Conservation (phyloP, 2,797 vertebrate genomes). For the Garrulus glandarius region DNA sequence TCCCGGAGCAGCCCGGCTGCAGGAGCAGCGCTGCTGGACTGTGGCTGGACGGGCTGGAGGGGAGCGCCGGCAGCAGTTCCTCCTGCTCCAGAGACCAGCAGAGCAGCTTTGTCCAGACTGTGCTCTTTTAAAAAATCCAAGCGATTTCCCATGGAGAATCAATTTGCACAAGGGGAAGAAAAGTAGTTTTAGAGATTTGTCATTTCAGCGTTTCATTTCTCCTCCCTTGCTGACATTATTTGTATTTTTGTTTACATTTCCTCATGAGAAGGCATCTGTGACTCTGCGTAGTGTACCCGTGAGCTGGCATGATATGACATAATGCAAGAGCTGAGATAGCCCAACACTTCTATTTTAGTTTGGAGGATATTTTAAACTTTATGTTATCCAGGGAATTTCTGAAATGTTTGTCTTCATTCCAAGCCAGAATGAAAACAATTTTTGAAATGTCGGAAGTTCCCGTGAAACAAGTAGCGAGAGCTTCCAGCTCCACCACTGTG, state of each 20-base stretch:
- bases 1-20: background rate
- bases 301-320: conserved; percentile 45
- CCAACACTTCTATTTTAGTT: background rate
- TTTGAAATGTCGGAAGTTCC: conserved; percentile 43
- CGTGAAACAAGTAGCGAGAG: conserved; percentile 7
- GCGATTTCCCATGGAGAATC: background rate
- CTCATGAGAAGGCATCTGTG: background rate
- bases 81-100: background rate
- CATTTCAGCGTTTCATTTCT: background rate
- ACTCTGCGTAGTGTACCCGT: background rate
- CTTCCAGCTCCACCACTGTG: background rate
- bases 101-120: background rate
- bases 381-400: conserved; percentile 62
- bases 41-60: background rate
- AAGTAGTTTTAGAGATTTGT: background rate
- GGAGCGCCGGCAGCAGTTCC: background rate
- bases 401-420: conserved; percentile 56
- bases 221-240: background rate
- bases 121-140: background rate
- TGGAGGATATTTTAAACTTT: conserved; percentile 38
- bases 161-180: background rate
- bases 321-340: conserved; percentile 22
- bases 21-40: background rate
- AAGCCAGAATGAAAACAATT: conserved; percentile 58
- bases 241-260: conserved; percentile 6